Percentiles rank a stretch among this genome's conserved stretches.
Conservation (phyloP, 2,797 vertebrate species). For the Babyrousa celebensis region DNA sequence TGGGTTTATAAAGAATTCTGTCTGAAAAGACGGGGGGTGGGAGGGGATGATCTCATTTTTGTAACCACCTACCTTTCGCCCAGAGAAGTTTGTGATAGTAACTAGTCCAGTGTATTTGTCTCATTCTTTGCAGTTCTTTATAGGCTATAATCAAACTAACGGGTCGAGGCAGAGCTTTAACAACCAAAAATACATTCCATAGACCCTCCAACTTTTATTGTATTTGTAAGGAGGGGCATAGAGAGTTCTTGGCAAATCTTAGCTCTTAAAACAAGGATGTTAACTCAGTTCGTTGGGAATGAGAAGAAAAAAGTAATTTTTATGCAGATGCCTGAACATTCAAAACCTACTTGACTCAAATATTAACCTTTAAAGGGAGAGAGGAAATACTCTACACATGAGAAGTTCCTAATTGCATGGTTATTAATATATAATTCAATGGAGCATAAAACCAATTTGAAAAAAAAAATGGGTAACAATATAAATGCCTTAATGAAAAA, state of each 20-base stretch:
- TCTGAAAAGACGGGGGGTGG: slow-evolving; percentile 48
- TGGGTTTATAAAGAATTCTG: slow-evolving; percentile 59
- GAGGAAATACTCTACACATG: neutral
- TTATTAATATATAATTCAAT: slow-evolving; percentile 74
- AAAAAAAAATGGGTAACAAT: slow-evolving; percentile 64
- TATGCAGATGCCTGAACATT: slow-evolving; percentile 47
- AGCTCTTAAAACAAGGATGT: slow-evolving; percentile 52
- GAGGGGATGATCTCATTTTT: neutral
- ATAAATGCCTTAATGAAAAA: slow-evolving; percentile 64
- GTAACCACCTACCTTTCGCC: slow-evolving; percentile 49
- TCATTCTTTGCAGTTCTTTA: slow-evolving; percentile 64
- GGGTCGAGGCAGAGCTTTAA: slow-evolving; percentile 11
- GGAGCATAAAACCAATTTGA: slow-evolving; percentile 72
- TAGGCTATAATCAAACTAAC: slow-evolving; percentile 56
- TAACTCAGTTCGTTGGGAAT: slow-evolving; percentile 22
- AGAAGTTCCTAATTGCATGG: slow-evolving; percentile 42
- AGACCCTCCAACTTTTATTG: neutral
- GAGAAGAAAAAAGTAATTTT: slow-evolving; percentile 48
- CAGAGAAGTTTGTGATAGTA: slow-evolving; percentile 65
- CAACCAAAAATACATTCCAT: slow-evolving; percentile 35
- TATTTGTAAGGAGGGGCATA: slow-evolving; percentile 1
- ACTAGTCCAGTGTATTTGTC: slow-evolving; percentile 55
- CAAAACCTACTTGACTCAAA: slow-evolving; percentile 64
- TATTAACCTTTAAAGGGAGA: slow-evolving; percentile 66
- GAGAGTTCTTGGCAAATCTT: slow-evolving; percentile 56